A percentile compares a stretch with the other conserved stretches of the same genome.
Evolutionary conservation across 30 jellyfish, hydroid and myxozoan species (phyloP).

Genomic region (Aurelia aurita): DNA sequence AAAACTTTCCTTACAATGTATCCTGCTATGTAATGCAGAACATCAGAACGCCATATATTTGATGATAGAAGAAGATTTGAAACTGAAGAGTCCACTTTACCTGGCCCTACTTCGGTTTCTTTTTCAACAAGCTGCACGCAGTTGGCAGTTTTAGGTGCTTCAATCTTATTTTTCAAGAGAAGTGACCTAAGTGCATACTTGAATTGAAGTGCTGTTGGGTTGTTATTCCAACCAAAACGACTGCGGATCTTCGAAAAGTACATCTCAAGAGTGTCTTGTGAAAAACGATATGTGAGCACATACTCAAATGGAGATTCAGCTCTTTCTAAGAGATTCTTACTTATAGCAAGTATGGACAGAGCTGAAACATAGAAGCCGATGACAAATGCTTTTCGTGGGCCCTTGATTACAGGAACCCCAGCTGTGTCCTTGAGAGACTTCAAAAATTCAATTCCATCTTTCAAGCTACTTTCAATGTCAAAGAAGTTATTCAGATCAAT

Average conservation of each 20-base stretch:
- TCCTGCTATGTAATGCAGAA: constrained; percentile 44
- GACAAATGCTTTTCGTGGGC: constrained; percentile 40
- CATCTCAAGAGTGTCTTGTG: constrained; percentile 35
- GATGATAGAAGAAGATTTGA: constrained; percentile 2
- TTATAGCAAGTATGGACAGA: constrained; percentile 17
- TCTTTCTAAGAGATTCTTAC: constrained; percentile 11
- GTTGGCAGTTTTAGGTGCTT: constrained; percentile 23
- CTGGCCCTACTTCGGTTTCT: neutral
- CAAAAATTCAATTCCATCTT: neutral
- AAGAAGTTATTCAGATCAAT: constrained; percentile 4
- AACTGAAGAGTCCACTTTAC: constrained; percentile 6
- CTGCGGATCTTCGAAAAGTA: constrained; percentile 45
- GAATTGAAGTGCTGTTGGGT: constrained; percentile 21
- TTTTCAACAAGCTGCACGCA: neutral
- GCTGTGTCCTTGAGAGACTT: constrained; percentile 13
- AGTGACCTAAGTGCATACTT: constrained; percentile 23
- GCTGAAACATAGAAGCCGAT: constrained; percentile 32
- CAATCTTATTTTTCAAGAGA: constrained; percentile 5
- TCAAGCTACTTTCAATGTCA: constrained; percentile 2
- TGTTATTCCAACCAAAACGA: constrained; percentile 50
- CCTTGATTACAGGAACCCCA: constrained; percentile 1
- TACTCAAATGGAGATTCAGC: neutral
- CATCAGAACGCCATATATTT: constrained; percentile 23
- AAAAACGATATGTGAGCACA: constrained; percentile 23
- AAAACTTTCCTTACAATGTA: neutral